Percentiles rank a stretch among this genome's conserved stretches.
Conservation (phyloP, 2,888 invertebrate species). For the Amphipyra tragopoginis region DNA sequence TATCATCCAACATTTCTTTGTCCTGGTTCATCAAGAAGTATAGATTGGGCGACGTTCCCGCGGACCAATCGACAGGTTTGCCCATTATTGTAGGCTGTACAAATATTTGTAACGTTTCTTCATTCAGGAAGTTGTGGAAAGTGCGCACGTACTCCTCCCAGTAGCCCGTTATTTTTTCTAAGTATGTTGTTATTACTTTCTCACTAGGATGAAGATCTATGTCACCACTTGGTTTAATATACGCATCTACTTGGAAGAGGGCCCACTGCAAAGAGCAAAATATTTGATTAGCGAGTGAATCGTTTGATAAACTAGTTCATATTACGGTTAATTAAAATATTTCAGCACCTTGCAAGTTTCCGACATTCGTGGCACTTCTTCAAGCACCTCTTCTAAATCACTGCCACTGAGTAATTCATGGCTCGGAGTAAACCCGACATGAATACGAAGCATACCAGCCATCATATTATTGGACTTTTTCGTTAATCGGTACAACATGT, state of each 20-base stretch:
- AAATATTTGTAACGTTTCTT: constrained; percentile 92
- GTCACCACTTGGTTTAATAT: constrained; percentile 79
- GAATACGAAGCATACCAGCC: constrained; percentile 87
- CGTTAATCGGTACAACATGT: constrained; percentile 92
- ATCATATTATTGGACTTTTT: constrained; percentile 91
- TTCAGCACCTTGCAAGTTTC: constrained; percentile 83
- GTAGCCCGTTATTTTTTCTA: constrained; percentile 90
- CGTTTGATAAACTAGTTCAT: not conserved
- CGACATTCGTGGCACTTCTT: constrained; percentile 79
- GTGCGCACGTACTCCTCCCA: constrained; percentile 92
- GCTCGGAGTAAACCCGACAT: constrained; percentile 88
- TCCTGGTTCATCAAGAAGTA: constrained; percentile 93
- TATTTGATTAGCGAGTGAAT: not conserved
- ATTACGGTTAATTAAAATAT: not conserved
- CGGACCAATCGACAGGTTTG: constrained; percentile 94
- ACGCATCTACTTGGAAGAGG: constrained; percentile 91
- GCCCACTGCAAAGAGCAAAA: constrained; percentile 87
- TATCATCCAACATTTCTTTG: constrained; percentile 87
- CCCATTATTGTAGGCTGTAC: constrained; percentile 96
- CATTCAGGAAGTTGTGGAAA: constrained; percentile 93
- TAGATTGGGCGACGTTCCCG: constrained; percentile 93
- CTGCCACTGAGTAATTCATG: constrained; percentile 76
- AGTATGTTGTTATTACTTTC: constrained; percentile 88
- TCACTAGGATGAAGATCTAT: constrained; percentile 90
- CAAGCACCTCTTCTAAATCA: constrained; percentile 86